phyloP scores from a whole-genome alignment of 1,140 invertebrate genomes.

The Calycopis cecrops region DNA sequence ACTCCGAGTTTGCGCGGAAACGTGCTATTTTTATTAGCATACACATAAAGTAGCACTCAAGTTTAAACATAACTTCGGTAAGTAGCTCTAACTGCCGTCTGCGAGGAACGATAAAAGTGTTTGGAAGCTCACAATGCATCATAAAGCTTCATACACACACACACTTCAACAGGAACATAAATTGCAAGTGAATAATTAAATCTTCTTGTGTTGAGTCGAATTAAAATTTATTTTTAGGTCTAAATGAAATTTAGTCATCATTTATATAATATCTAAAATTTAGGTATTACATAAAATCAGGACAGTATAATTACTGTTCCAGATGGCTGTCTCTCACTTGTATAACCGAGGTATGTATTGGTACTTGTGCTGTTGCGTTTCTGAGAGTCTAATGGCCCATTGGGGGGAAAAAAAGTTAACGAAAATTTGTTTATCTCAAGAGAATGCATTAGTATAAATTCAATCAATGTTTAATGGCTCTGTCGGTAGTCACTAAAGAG shows the following conservation, averaged over 20 bases:
- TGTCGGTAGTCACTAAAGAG: no score
- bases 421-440: no score
- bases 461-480: no score
- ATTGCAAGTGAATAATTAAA: neutral
- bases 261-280: no score
- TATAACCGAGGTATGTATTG: no score
- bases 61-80: slow-evolving; percentile 31
- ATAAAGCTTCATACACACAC: neutral
- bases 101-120: slow-evolving; percentile 27
- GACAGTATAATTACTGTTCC: no score
- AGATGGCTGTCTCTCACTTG: no score
- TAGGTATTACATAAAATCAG: no score
- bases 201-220: neutral
- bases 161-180: neutral
- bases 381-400: neutral
- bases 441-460: no score
- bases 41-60: slow-evolving; percentile 21
- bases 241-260: no score
- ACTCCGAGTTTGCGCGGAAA: slow-evolving; percentile 11
- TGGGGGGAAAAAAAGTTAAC: no score
- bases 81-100: slow-evolving; percentile 31
- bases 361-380: neutral
- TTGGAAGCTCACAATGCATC: slow-evolving; percentile 7
- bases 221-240: no score
- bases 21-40: slow-evolving; percentile 20